These are phyloP conservation scores for Dasyurus viverrinus DNA, from an alignment of 2,113 vertebrate genomes.

Conservation along the genomic window DNA sequence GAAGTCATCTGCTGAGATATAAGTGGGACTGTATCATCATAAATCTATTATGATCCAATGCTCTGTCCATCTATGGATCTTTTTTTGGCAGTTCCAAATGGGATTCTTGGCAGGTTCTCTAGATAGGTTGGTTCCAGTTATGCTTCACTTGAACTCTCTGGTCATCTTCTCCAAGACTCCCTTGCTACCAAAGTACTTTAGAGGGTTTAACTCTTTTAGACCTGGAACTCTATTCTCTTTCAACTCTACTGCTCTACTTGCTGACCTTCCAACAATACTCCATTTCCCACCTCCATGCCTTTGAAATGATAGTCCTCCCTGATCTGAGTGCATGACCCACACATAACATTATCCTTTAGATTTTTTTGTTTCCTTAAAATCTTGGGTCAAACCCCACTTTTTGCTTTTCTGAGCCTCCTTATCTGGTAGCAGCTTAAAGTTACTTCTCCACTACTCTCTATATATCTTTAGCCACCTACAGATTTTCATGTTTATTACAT, in stretches of 20 bases:
- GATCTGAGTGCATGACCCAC: neutral
- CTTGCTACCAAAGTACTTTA: neutral
- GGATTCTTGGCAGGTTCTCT: neutral
- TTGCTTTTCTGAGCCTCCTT: neutral
- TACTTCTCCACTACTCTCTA: neutral
- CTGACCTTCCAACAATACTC: neutral
- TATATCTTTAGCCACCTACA: neutral
- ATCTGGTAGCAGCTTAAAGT: neutral
- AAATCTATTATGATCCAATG: neutral
- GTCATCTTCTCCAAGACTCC: neutral
- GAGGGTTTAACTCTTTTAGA: neutral
- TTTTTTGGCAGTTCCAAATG: neutral
- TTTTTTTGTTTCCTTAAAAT: neutral
- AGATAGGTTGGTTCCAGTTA: neutral
- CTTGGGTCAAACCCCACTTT: neutral
- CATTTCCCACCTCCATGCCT: neutral
- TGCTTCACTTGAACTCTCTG: neutral
- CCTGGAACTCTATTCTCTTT: neutral
- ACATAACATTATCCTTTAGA: neutral
- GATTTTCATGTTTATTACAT: neutral
- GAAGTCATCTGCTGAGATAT: neutral
- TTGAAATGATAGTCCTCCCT: neutral
- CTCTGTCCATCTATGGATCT: neutral
- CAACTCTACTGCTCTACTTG: neutral
- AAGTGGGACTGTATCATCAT: neutral